Conservation (phyloP, 1,140 invertebrate genomes). For the Pachypeltis micranthus region DNA sequence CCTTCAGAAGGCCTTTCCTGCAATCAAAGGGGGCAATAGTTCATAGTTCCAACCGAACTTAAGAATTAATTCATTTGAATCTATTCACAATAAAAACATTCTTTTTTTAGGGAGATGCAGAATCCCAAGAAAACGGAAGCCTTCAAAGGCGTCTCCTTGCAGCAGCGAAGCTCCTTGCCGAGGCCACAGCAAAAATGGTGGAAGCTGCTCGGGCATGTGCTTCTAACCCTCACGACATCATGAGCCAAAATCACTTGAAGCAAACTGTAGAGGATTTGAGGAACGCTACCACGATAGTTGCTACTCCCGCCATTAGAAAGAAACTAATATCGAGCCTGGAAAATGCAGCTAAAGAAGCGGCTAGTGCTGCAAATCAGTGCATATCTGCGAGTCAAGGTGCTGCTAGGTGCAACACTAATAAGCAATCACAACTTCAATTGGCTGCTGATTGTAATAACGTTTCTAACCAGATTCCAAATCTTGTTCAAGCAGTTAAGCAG, state of each 20-base stretch:
- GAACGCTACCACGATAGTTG: constrained; percentile 73
- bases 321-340: constrained; percentile 64
- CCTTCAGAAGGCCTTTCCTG: too few relatives aligned
- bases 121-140: constrained; percentile 74
- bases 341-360: constrained; percentile 74
- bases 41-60: too few relatives aligned
- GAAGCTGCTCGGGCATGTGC: constrained; percentile 91
- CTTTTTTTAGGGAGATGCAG: constrained; percentile 60
- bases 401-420: constrained; percentile 55
- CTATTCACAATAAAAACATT: neutral
- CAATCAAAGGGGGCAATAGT: too few relatives aligned
- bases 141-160: constrained; percentile 78
- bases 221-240: constrained; percentile 66
- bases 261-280: constrained; percentile 83
- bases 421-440: constrained; percentile 55
- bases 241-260: constrained; percentile 70
- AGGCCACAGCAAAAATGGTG: constrained; percentile 91
- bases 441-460: constrained; percentile 63
- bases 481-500: constrained; percentile 71
- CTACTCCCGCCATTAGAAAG: constrained; percentile 62
- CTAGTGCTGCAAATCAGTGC: constrained; percentile 79
- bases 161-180: constrained; percentile 83
- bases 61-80: neutral
- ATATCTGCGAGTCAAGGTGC: constrained; percentile 74
- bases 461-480: constrained; percentile 62